Evolutionary conservation across 2,888 invertebrate species (phyloP).

Genomic region (Neoaliturus tenellus): DNA sequence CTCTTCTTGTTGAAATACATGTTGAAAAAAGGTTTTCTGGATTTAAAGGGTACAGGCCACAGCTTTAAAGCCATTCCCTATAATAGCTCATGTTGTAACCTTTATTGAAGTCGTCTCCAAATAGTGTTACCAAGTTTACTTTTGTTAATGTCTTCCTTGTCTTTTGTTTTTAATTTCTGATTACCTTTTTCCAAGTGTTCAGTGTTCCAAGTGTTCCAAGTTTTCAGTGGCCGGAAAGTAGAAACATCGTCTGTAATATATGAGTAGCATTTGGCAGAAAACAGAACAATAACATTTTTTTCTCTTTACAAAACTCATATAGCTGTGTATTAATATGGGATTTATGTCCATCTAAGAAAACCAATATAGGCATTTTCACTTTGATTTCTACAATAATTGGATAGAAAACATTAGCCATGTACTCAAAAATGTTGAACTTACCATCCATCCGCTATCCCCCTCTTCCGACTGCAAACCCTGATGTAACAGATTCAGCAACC

Average conservation of each 20-base stretch:
- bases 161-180: slow-evolving; percentile 10
- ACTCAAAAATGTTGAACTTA: slow-evolving; percentile 65
- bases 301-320: slow-evolving; percentile 60
- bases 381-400: slow-evolving; percentile 60
- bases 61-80: neutral
- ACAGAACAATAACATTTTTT: slow-evolving; percentile 60
- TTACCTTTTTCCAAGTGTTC: slow-evolving; percentile 57
- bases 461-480: slow-evolving; percentile 64
- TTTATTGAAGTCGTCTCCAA: neutral
- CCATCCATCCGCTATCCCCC: slow-evolving; percentile 67
- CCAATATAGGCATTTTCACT: slow-evolving; percentile 53
- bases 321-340: slow-evolving; percentile 64
- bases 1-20: neutral
- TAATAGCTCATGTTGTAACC: no score
- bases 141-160: neutral
- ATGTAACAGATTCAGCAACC: slow-evolving; percentile 62
- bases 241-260: slow-evolving; percentile 65
- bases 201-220: no score
- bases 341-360: slow-evolving; percentile 61
- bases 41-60: neutral
- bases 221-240: slow-evolving; percentile 65
- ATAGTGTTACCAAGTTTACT: neutral
- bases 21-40: neutral
- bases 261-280: slow-evolving; percentile 63
- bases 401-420: slow-evolving; percentile 61